These are phyloP conservation scores for Stegostoma tigrinum DNA, from an alignment of 2,113 vertebrate genomes.

Conservation along the genomic window DNA sequence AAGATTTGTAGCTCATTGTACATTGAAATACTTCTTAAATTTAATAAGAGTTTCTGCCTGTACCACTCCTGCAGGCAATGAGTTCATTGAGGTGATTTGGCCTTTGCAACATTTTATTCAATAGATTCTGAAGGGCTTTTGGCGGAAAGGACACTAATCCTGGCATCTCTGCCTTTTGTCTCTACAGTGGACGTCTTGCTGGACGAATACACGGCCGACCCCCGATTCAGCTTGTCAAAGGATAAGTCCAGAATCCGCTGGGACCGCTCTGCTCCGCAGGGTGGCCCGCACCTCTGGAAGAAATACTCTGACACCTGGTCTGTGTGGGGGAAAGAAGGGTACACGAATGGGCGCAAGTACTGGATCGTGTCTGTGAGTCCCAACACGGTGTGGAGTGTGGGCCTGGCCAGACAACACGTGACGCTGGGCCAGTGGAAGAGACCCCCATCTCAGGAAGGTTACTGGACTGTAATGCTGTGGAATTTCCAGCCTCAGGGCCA, in stretches of 20 bases:
- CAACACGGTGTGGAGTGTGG: not conserved
- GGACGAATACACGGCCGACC: not conserved
- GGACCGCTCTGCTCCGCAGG: not conserved
- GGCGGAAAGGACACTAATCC: too few species aligned
- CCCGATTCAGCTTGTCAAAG: not conserved
- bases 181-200: not conserved
- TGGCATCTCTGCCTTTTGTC: not conserved
- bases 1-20: too few species aligned
- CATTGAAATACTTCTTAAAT: too few species aligned
- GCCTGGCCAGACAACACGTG: not conserved
- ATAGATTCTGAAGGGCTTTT: too few species aligned
- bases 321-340: not conserved
- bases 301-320: not conserved
- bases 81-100: too few species aligned
- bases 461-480: conserved; percentile 5
- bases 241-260: not conserved
- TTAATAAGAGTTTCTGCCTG: too few species aligned
- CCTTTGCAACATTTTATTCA: too few species aligned
- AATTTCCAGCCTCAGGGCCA: not conserved
- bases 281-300: not conserved
- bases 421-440: not conserved
- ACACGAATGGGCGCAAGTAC: not conserved
- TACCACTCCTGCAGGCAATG: too few species aligned
- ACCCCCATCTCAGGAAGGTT: not conserved
- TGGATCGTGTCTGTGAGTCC: not conserved